Conservation (phyloP, 2,888 invertebrate genomes). For the Drosophila peninsularis region DNA sequence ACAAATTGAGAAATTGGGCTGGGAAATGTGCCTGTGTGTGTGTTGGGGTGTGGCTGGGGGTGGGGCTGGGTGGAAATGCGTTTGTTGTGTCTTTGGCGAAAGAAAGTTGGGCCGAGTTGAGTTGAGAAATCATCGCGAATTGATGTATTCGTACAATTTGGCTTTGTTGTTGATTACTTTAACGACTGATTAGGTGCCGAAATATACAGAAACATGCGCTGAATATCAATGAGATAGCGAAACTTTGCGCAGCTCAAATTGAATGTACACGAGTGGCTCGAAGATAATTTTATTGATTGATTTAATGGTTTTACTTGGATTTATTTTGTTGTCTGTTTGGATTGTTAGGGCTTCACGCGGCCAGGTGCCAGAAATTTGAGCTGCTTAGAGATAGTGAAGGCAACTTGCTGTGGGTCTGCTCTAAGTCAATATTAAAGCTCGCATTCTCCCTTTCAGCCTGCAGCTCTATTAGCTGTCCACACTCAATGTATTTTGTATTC, state of each 20-base stretch:
- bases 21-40: background rate
- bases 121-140: slow-evolving; percentile 63
- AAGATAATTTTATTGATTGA: slow-evolving; percentile 61
- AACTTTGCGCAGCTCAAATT: slow-evolving; percentile 41
- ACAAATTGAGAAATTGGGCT: slow-evolving; percentile 55
- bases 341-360: slow-evolving; percentile 29
- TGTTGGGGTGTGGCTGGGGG: background rate
- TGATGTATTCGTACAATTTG: slow-evolving; percentile 63
- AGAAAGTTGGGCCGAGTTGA: slow-evolving; percentile 27
- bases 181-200: slow-evolving; percentile 63
- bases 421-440: slow-evolving; percentile 6
- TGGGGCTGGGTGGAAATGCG: slow-evolving; percentile 48
- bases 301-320: slow-evolving; percentile 46
- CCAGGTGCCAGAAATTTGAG: slow-evolving; percentile 13
- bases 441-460: background rate
- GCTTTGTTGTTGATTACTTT: slow-evolving; percentile 68
- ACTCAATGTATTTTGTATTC: slow-evolving; percentile 16
- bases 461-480: slow-evolving; percentile 7
- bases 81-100: slow-evolving; percentile 57
- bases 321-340: slow-evolving; percentile 35
- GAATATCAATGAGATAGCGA: slow-evolving; percentile 50
- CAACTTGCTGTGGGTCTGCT: background rate
- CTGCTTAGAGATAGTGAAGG: background rate
- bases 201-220: slow-evolving; percentile 49
- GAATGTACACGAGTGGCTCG: slow-evolving; percentile 51